These are phyloP conservation scores for Gymnocypris eckloni DNA, from an alignment of 2,797 vertebrate genomes.

Conservation along the genomic window DNA sequence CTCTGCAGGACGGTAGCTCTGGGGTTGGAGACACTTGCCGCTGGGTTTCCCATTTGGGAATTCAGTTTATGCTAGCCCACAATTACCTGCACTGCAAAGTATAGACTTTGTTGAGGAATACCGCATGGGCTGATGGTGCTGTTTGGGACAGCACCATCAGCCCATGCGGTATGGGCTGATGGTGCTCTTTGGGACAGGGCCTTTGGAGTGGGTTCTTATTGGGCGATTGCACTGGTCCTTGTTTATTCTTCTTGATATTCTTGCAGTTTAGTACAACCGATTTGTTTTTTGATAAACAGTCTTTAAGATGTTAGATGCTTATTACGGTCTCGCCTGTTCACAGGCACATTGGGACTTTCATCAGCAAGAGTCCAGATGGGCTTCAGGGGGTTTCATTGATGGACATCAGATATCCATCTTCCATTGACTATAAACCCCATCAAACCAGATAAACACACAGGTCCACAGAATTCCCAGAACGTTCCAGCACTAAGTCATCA, in stretches of 20 bases:
- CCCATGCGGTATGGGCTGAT: too few species aligned
- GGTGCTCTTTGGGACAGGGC: constrained; percentile 5
- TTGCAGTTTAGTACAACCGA: background rate
- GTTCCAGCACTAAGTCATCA: constrained; percentile 10
- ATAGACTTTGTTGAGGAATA: background rate
- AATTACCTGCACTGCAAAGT: background rate
- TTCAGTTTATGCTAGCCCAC: too few species aligned
- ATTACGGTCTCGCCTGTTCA: constrained; percentile 3
- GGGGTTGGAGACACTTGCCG: background rate
- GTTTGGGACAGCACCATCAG: background rate
- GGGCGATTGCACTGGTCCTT: background rate
- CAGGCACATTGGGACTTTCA: constrained; percentile 13
- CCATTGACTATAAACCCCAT: background rate
- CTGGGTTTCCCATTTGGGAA: background rate
- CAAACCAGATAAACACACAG: background rate
- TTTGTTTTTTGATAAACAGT: constrained; percentile 6
- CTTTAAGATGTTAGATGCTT: background rate
- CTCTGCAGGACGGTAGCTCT: background rate
- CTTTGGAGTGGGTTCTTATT: background rate
- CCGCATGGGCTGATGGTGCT: background rate
- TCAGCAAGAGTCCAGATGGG: background rate
- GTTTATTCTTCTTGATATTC: background rate
- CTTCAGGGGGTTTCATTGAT: background rate
- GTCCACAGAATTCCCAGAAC: background rate
- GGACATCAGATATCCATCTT: background rate